Conservation (phyloP, 2,888 invertebrate genomes). For the Callyntrura guangdongensis region DNA sequence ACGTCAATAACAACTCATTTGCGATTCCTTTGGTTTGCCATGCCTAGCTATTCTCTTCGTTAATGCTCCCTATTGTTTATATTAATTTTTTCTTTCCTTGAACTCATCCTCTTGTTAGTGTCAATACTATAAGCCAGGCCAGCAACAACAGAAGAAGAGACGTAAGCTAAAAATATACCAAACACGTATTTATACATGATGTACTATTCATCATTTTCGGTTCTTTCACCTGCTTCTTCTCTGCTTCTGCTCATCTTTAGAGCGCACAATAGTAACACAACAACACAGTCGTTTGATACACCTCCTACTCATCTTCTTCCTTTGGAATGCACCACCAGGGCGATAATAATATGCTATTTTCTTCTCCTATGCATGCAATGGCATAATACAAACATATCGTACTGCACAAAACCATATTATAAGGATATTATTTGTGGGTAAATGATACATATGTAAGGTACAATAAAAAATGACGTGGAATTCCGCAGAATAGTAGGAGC, state of each 20-base stretch:
- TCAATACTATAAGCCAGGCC: background rate
- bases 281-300: background rate
- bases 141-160: background rate
- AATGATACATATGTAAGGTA: background rate
- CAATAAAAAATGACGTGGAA: slow-evolving; percentile 27
- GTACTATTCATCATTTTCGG: background rate
- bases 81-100: background rate
- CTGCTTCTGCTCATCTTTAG: background rate
- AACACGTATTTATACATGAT: background rate
- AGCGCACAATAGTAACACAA: too few relatives aligned
- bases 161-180: background rate
- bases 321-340: background rate
- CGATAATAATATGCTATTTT: background rate
- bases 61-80: background rate
- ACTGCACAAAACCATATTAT: too few relatives aligned
- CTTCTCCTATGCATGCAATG: background rate
- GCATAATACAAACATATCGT: background rate
- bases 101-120: background rate
- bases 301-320: slow-evolving; percentile 12
- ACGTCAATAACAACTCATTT: slow-evolving; percentile 13
- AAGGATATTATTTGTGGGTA: background rate
- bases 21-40: background rate
- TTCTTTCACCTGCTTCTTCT: slow-evolving; percentile 28
- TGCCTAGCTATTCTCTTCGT: background rate
- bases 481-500: slow-evolving; percentile 11